phyloP scores from a whole-genome alignment of 2,113 vertebrate genomes.

The Atherinomorus stipes region DNA sequence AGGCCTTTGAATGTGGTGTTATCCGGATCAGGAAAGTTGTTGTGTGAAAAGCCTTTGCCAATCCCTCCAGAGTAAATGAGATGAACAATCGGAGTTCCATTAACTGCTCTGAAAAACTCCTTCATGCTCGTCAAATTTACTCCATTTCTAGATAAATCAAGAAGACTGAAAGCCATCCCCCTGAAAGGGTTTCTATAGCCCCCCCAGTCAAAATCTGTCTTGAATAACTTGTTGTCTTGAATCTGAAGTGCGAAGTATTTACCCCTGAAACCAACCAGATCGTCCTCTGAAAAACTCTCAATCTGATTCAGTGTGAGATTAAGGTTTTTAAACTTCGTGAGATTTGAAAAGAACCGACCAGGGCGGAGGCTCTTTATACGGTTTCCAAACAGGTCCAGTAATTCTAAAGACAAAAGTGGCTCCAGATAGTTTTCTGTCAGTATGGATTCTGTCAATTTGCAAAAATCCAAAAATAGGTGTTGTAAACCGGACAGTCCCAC shows the following conservation, averaged over 20 bases:
- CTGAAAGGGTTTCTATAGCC: conserved; percentile 87
- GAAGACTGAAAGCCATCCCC: conserved; percentile 74
- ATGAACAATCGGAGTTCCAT: conserved; percentile 78
- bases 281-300: conserved; percentile 82
- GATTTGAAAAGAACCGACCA: conserved; percentile 83
- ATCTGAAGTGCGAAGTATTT: conserved; percentile 84
- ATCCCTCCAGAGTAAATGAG: conserved; percentile 71
- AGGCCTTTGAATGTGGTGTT: conserved; percentile 85
- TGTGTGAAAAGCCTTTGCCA: conserved; percentile 83
- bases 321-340: conserved; percentile 79
- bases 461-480: conserved; percentile 78
- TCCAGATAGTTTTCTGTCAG: conserved; percentile 83
- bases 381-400: conserved; percentile 83
- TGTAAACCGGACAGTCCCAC: conserved; percentile 80
- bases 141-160: conserved; percentile 80
- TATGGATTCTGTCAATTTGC: conserved; percentile 79
- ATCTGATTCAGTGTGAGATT: conserved; percentile 82
- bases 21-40: conserved; percentile 85
- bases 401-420: conserved; percentile 83
- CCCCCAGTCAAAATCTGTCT: conserved; percentile 60
- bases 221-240: conserved; percentile 36
- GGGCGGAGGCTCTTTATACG: conserved; percentile 79
- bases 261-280: conserved; percentile 84
- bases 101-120: conserved; percentile 80
- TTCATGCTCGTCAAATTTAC: conserved; percentile 49